Percentiles rank a stretch among this genome's conserved stretches.
These are phyloP conservation scores for Gambusia affinis DNA, from an alignment of 2,113 vertebrate species.

Conservation along the genomic window DNA sequence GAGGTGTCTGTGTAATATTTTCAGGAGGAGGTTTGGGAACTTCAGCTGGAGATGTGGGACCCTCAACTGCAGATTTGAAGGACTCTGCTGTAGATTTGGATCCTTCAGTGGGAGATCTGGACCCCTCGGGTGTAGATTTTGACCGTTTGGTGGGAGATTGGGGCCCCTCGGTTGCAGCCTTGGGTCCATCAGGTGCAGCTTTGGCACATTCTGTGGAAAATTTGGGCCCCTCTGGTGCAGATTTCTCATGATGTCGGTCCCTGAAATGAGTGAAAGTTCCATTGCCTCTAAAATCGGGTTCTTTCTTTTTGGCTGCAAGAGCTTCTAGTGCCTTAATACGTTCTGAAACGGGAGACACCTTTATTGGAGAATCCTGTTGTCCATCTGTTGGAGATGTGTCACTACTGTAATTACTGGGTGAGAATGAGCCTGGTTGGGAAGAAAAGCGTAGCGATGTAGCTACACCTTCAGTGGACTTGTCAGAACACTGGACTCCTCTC, in stretches of 20 bases:
- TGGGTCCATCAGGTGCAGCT: neutral
- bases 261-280: constrained; percentile 61
- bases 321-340: constrained; percentile 82
- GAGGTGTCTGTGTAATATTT: constrained; percentile 31
- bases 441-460: constrained; percentile 78
- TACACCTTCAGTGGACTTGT: constrained; percentile 75
- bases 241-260: constrained; percentile 72
- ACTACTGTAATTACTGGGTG: constrained; percentile 55
- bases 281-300: constrained; percentile 73
- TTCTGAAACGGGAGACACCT: constrained; percentile 80
- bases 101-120: neutral
- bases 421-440: constrained; percentile 76
- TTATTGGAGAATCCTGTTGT: constrained; percentile 66
- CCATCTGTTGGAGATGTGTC: constrained; percentile 60
- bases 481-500: constrained; percentile 71
- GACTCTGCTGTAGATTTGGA: neutral
- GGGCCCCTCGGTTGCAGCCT: neutral
- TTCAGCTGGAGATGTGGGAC: neutral
- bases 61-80: neutral
- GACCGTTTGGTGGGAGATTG: neutral
- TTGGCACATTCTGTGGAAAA: neutral
- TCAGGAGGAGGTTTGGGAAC: neutral
- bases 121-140: constrained; percentile 32
- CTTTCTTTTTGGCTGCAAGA: constrained; percentile 70
- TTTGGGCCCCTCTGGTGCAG: constrained; percentile 7